phyloP scores from a whole-genome alignment of 1,140 invertebrate genomes.

The Drosophila bocki region DNA sequence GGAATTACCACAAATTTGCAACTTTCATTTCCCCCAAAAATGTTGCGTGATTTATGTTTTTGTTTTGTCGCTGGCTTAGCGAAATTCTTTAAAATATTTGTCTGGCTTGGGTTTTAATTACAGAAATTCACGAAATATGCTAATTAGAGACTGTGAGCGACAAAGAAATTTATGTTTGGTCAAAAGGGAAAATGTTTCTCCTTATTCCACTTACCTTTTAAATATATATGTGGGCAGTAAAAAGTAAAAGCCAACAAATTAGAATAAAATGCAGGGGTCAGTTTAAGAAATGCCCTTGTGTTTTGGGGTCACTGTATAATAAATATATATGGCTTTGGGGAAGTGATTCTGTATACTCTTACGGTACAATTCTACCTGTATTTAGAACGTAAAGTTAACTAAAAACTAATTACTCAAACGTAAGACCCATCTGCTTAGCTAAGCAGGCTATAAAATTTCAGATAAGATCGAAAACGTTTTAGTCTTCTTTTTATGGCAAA shows the following conservation, averaged over 20 bases:
- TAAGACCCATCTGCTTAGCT: slow-evolving; percentile 11
- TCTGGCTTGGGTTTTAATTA: slow-evolving; percentile 45
- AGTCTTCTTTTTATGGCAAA: slow-evolving; percentile 18
- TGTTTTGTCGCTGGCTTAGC: slow-evolving; percentile 7
- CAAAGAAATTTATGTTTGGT: slow-evolving; percentile 12
- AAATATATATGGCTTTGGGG: too few relatives aligned
- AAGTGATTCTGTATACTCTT: neutral
- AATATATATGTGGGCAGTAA: slow-evolving; percentile 20
- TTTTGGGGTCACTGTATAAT: neutral
- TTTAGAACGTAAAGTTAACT: slow-evolving; percentile 1
- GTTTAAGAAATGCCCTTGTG: neutral
- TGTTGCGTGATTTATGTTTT: slow-evolving; percentile 30
- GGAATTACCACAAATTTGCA: neutral
- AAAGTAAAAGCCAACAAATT: slow-evolving; percentile 40
- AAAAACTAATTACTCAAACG: neutral
- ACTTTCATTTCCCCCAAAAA: slow-evolving; percentile 54
- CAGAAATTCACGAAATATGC: slow-evolving; percentile 42
- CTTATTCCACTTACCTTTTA: neutral
- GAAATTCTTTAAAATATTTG: slow-evolving; percentile 44
- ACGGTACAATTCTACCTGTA: neutral
- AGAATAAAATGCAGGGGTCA: slow-evolving; percentile 1
- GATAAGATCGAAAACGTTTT: slow-evolving; percentile 26
- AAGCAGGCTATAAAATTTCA: slow-evolving; percentile 10
- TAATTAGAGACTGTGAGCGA: slow-evolving; percentile 26
- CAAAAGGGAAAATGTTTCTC: slow-evolving; percentile 27